These are phyloP conservation scores for Andricus grossulariae DNA, from an alignment of 1,140 invertebrate species.

Conservation along the genomic window DNA sequence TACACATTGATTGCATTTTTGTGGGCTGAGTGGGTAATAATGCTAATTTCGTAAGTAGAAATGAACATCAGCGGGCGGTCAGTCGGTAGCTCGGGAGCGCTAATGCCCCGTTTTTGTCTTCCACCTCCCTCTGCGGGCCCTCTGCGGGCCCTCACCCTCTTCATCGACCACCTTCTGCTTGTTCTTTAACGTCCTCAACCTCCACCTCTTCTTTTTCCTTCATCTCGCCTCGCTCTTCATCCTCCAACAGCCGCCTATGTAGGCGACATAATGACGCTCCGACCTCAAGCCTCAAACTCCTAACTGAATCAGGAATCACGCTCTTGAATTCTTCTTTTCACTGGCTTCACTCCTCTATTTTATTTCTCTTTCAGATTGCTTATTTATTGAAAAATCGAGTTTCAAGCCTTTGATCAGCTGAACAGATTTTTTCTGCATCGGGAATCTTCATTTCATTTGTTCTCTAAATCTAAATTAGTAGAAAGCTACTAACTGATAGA, in stretches of 20 bases:
- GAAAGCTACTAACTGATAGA: too few species aligned
- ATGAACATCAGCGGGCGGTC: slow-evolving; percentile 71
- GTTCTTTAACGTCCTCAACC: too few species aligned
- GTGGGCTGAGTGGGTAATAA: slow-evolving; percentile 65
- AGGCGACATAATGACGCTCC: slow-evolving; percentile 45
- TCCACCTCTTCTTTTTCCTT: too few species aligned
- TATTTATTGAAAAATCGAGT: too few species aligned
- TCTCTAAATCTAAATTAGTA: too few species aligned
- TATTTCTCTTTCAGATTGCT: too few species aligned
- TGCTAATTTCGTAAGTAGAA: slow-evolving; percentile 73
- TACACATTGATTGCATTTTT: slow-evolving; percentile 70
- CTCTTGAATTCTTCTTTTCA: background rate
- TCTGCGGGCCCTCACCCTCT: slow-evolving; percentile 29
- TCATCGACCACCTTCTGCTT: slow-evolving; percentile 8
- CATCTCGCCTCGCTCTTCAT: slow-evolving; percentile 46
- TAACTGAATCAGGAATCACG: slow-evolving; percentile 65
- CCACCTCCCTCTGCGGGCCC: slow-evolving; percentile 33
- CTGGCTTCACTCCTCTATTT: too few species aligned
- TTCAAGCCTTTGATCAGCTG: too few species aligned
- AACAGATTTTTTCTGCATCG: too few species aligned
- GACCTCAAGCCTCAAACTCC: slow-evolving; percentile 63
- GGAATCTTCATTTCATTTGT: too few species aligned
- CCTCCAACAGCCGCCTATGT: slow-evolving; percentile 53
- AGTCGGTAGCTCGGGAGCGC: slow-evolving; percentile 65
- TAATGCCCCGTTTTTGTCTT: slow-evolving; percentile 72